phyloP scores from a whole-genome alignment of 2,797 vertebrate species.

The Neopelma chrysocephalum region DNA sequence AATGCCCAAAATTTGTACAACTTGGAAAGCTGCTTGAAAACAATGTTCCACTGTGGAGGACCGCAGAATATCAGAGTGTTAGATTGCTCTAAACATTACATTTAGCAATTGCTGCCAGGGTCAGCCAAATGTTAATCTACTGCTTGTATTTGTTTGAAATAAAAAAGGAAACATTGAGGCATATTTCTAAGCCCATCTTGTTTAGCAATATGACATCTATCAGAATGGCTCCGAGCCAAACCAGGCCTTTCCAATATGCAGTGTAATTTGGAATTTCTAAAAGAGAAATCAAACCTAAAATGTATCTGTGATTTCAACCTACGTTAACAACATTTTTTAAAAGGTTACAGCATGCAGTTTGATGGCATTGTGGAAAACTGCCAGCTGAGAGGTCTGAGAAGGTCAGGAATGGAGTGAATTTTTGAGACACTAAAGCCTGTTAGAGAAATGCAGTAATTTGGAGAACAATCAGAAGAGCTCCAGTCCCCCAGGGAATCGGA shows the following conservation, averaged over 20 bases:
- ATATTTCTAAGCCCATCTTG: slow-evolving; percentile 56
- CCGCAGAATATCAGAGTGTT: background rate
- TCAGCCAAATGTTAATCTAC: slow-evolving; percentile 72
- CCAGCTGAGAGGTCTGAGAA: slow-evolving; percentile 42
- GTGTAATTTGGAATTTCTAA: background rate
- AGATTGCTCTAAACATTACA: slow-evolving; percentile 41
- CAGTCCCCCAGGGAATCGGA: background rate
- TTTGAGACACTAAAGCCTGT: slow-evolving; percentile 10
- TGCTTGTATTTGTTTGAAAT: slow-evolving; percentile 63
- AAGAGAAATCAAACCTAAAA: slow-evolving; percentile 43
- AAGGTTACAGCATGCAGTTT: slow-evolving; percentile 51
- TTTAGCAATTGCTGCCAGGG: slow-evolving; percentile 41
- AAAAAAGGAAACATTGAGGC: slow-evolving; percentile 41
- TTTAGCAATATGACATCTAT: slow-evolving; percentile 57
- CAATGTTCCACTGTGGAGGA: background rate
- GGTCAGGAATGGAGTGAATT: slow-evolving; percentile 12
- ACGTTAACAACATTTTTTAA: slow-evolving; percentile 51
- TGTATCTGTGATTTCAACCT: slow-evolving; percentile 51
- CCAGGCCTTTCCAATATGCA: slow-evolving; percentile 21
- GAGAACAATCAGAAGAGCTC: background rate
- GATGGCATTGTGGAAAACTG: slow-evolving; percentile 47
- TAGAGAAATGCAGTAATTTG: slow-evolving; percentile 20
- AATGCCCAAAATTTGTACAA: background rate
- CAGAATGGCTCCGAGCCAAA: slow-evolving; percentile 53
- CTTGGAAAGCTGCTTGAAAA: slow-evolving; percentile 35